Evolutionary conservation across 2,888 invertebrate genomes (phyloP), one percentile per base, ranked within the genome.

Genomic region (Polydrusus tereticollis): DNA sequence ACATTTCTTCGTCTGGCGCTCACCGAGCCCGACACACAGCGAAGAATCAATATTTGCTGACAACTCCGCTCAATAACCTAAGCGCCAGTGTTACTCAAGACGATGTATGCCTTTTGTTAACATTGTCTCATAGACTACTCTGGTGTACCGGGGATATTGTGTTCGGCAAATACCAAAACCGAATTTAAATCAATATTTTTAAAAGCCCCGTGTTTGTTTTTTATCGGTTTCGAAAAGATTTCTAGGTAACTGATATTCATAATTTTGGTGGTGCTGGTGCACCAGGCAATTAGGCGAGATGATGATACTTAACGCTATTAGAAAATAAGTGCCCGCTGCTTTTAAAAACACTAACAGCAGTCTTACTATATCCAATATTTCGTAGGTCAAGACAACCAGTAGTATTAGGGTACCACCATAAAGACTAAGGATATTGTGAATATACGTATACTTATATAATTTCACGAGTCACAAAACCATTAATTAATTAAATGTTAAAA

Each of bases 41-140:
- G 33, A 50, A 45, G 33, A 57, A 55, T 65, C 59, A 73, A 73
- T 73, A 73, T 73, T 73, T 70, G 67, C 23, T 38, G 47, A 55
- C 64, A 63, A 47, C 67, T 50, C 36, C 45, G 45, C 55, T 69
- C 65, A 47, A 58, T 64, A 50, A 59, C 50, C 60, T 57, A 65
- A 70, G 73, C 73, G 73, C 73, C 73, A 70, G 73, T 73, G 73
- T 73, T 67, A 66, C 68, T 68, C 41, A 70, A 69, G 73, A 64
- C 65, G 67, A 69, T 70, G 65, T 57, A 55, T 55, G 57, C 58
- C 69, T 67, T 73, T 73, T 73, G 73, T 73, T 73, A 70, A 67
- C 73, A 66, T 73, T 73, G 70, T 73, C 73, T 73, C 70, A 66
- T 70, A 73, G 70, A 73, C 73, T 73, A 73, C 72, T 69, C 66